Percentiles rank a stretch among this genome's conserved stretches.
Evolutionary conservation across 1,140 invertebrate genomes (phyloP).

Genomic region (Ceratitis capitata): DNA sequence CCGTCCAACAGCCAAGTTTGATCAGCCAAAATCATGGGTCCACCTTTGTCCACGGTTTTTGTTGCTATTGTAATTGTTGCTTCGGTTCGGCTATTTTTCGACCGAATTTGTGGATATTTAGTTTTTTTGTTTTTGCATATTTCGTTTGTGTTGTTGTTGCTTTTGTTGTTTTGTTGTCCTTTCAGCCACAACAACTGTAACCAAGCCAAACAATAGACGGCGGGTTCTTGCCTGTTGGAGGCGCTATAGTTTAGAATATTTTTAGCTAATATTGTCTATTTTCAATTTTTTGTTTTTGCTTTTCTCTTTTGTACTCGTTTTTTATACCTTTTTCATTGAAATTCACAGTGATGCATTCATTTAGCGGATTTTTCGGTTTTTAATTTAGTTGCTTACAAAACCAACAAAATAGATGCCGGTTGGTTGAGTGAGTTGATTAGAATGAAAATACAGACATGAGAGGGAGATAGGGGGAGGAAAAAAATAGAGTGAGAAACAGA

Average conservation of each 20-base stretch:
- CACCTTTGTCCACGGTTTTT: neutral
- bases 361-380: conserved; percentile 6
- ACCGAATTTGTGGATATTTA: neutral
- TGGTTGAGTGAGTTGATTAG: conserved; percentile 12
- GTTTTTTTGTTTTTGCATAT: conserved; percentile 15
- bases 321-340: neutral
- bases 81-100: conserved; percentile 4
- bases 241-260: neutral
- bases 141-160: neutral
- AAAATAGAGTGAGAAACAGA: neutral
- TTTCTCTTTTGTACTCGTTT: neutral
- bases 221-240: neutral
- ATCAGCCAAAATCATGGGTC: neutral
- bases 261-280: conserved; percentile 22
- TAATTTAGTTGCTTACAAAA: conserved; percentile 10
- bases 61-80: neutral
- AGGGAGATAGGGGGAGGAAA: neutral
- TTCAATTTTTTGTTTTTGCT: neutral
- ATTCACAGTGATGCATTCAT: conserved; percentile 24
- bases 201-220: neutral
- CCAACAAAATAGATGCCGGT: neutral
- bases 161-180: neutral
- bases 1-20: neutral
- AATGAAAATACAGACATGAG: neutral
- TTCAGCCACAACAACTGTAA: neutral